phyloP scores from a whole-genome alignment of 2,113 vertebrate genomes.

The Mirza zaza region DNA sequence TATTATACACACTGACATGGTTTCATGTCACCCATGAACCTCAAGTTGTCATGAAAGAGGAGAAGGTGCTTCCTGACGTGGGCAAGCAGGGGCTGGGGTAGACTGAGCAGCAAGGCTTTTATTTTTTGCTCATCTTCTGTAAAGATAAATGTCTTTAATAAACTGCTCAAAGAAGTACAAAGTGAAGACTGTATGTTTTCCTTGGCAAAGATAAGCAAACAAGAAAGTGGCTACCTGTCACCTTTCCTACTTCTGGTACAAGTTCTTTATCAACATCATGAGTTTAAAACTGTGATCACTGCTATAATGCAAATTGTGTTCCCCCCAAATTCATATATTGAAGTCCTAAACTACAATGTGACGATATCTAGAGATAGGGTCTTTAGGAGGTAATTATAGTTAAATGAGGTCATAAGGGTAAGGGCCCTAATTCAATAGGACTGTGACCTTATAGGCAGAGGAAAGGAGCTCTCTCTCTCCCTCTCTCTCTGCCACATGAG shows the following conservation, averaged over 20 bases:
- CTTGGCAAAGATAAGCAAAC: neutral
- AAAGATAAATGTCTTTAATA: neutral
- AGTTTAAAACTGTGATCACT: neutral
- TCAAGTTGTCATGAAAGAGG: neutral
- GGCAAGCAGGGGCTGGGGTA: neutral
- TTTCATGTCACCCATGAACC: neutral
- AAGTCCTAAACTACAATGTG: neutral
- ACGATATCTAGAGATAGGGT: neutral
- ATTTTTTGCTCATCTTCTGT: neutral
- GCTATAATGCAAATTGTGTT: neutral
- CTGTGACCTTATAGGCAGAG: neutral
- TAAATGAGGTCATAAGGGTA: neutral
- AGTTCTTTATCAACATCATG: neutral
- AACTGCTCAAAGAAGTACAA: neutral
- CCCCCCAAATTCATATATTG: neutral
- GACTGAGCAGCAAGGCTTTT: neutral
- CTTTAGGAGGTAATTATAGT: neutral
- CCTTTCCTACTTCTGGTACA: neutral
- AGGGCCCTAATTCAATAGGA: neutral
- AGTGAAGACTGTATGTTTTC: neutral
- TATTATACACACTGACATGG: neutral
- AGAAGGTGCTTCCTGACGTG: neutral
- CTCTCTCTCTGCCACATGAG: neutral
- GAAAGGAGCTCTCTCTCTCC: neutral
- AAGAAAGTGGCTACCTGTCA: neutral